These are phyloP conservation scores for Phyto melanocephala DNA, from an alignment of 2,888 invertebrate genomes.

Conservation along the genomic window DNA sequence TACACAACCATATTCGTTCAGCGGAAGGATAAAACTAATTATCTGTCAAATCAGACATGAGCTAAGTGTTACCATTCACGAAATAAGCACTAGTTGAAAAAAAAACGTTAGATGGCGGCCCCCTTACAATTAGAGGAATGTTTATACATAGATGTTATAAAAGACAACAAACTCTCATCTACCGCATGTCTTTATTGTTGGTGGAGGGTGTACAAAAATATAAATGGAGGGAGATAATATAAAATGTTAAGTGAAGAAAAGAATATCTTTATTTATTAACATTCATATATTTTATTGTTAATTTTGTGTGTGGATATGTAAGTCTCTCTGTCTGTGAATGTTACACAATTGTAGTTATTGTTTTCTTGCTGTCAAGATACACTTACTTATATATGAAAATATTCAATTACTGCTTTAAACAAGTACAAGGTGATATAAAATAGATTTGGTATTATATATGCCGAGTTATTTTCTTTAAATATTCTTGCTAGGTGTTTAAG, in stretches of 20 bases:
- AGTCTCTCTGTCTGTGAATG: background rate
- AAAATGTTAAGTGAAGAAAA: background rate
- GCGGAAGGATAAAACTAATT: too few relatives aligned
- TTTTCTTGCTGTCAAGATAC: background rate
- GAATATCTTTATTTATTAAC: background rate
- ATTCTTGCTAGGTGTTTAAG: background rate
- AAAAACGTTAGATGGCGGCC: too few relatives aligned
- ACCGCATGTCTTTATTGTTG: too few relatives aligned
- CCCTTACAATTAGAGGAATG: too few relatives aligned
- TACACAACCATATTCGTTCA: too few relatives aligned
- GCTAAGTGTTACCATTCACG: too few relatives aligned
- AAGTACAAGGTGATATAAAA: background rate
- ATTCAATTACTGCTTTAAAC: slow-evolving; percentile 7
- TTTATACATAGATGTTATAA: too few relatives aligned
- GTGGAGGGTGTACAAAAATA: too few relatives aligned
- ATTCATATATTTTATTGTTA: slow-evolving; percentile 2
- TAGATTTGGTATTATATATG: background rate
- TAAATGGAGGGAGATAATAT: background rate
- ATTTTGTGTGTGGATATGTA: background rate
- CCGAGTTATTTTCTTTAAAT: background rate
- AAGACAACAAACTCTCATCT: too few relatives aligned
- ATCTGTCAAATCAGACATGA: too few relatives aligned
- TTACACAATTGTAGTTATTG: background rate
- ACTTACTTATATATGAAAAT: background rate
- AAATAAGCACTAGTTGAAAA: too few relatives aligned